Conservation (phyloP, 2,797 vertebrate genomes). For the Telmatherina bonti region DNA sequence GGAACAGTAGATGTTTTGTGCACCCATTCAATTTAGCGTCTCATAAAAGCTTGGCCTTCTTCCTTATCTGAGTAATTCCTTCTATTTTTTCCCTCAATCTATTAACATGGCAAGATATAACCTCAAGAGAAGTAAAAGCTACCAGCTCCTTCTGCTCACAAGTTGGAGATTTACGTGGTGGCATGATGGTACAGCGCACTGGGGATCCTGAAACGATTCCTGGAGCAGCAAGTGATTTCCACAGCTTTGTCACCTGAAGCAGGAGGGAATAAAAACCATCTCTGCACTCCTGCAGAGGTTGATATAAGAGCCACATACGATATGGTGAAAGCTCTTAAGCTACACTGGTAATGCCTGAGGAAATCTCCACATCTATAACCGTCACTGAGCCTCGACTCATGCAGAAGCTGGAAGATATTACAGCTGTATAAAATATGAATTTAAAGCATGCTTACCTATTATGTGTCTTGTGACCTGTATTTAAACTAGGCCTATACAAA, state of each 20-base stretch:
- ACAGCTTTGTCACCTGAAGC: background rate
- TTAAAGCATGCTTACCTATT: background rate
- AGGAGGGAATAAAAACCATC: background rate
- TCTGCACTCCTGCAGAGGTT: background rate
- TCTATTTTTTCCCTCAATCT: background rate
- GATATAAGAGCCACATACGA: background rate
- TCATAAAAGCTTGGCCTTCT: background rate
- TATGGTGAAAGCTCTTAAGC: conserved; percentile 1
- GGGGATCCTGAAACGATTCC: background rate
- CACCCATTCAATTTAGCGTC: background rate
- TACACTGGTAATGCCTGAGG: background rate
- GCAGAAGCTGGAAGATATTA: background rate
- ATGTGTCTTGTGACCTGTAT: background rate
- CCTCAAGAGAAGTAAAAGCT: background rate
- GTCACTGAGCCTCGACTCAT: background rate
- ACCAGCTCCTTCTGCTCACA: too few relatives aligned
- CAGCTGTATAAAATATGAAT: background rate
- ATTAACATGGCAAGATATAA: background rate
- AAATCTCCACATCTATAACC: background rate
- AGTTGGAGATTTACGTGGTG: background rate
- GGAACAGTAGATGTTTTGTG: background rate
- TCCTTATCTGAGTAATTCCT: background rate
- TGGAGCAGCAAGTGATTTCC: background rate
- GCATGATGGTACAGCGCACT: background rate
- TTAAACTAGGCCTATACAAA: background rate